Conservation (phyloP, 2,888 invertebrate species). For the Cosmia trapezina region DNA sequence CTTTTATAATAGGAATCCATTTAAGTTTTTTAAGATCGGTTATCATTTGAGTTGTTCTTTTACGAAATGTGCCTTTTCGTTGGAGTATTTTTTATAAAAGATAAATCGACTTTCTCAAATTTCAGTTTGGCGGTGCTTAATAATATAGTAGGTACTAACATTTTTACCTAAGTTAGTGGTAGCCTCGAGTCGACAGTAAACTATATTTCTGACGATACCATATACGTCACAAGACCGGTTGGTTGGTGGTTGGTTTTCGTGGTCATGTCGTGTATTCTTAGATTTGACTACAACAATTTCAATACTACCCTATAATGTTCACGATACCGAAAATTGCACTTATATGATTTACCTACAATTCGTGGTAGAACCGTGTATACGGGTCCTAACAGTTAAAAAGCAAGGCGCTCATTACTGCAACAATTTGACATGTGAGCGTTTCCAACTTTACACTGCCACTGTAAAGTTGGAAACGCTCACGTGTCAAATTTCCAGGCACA, state of each 20-base stretch:
- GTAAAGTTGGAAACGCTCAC: too few species aligned
- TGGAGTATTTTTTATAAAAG: background rate
- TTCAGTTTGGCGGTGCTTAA: background rate
- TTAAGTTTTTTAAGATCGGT: background rate
- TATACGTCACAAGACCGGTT: too few species aligned
- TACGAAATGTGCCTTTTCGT: background rate
- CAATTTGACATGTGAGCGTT: constrained; percentile 77
- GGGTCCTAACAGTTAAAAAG: constrained; percentile 33
- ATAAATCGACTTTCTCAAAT: background rate
- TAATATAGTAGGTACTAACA: background rate
- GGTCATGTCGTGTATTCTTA: too few species aligned
- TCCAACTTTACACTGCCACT: constrained; percentile 31
- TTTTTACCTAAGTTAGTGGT: background rate
- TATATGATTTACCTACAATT: too few species aligned
- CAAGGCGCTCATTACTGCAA: constrained; percentile 76
- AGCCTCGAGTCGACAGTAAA: too few species aligned
- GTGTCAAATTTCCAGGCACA: too few species aligned
- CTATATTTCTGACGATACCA: too few species aligned
- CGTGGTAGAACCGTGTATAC: too few species aligned
- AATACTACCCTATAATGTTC: too few species aligned
- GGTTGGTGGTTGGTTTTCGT: too few species aligned
- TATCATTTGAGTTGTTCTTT: background rate
- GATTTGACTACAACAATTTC: too few species aligned
- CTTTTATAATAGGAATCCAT: constrained; percentile 5
- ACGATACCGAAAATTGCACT: too few species aligned